A percentile compares a stretch with the other conserved stretches of the same genome.
Conservation (phyloP, 2,113 vertebrate genomes). For the Anguilla japonica region DNA sequence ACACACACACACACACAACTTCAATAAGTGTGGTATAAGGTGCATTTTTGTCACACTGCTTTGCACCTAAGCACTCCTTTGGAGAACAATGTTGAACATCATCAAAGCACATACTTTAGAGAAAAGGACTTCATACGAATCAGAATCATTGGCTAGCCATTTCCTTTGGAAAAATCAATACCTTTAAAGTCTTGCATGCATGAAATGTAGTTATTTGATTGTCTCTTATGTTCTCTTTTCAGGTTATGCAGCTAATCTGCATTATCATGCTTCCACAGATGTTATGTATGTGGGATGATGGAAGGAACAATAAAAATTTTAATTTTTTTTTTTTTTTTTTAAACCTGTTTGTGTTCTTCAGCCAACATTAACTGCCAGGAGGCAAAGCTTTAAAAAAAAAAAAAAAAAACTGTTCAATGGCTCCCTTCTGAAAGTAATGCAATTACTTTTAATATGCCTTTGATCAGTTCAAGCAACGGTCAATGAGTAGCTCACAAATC, state of each 20-base stretch:
- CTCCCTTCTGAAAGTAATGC: background rate
- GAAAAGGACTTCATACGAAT: background rate
- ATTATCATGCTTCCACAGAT: background rate
- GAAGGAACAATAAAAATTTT: background rate
- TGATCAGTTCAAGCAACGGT: background rate
- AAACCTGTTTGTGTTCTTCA: background rate
- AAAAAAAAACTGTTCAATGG: background rate
- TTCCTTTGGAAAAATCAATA: conserved; percentile 1
- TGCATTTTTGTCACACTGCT: background rate
- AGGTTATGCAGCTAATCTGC: background rate
- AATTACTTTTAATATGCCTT: background rate
- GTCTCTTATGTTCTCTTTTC: background rate
- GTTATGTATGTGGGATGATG: background rate
- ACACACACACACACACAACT: too few relatives aligned
- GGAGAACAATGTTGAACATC: background rate
- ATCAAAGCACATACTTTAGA: background rate
- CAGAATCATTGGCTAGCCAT: background rate
- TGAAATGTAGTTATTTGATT: background rate
- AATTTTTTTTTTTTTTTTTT: too few relatives aligned
- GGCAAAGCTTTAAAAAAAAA: too few relatives aligned
- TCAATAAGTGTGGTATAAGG: too few relatives aligned
- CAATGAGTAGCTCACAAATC: background rate
- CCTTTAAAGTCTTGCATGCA: background rate
- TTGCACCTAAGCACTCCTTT: background rate
- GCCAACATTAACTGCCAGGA: background rate